Percentiles rank a stretch among this genome's conserved stretches.
Conservation (phyloP, 2,888 invertebrate genomes). For the Mechanitis messenoides region DNA sequence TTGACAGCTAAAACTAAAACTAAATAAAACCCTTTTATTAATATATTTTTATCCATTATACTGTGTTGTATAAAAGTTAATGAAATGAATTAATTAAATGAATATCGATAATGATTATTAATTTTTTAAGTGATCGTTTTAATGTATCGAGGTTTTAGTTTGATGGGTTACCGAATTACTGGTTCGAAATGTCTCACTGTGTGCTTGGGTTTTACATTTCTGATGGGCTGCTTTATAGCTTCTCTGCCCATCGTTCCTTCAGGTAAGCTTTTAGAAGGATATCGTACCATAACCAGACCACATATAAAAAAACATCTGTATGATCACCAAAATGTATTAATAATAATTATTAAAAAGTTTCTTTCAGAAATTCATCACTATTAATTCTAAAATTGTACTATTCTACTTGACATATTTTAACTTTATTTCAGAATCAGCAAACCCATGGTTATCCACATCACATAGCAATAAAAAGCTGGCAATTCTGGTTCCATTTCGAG, state of each 20-base stretch:
- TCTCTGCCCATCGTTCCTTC: slow-evolving; percentile 55
- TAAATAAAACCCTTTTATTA: no score
- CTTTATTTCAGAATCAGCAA: slow-evolving; percentile 16
- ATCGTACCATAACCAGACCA: no score
- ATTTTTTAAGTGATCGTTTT: slow-evolving; percentile 27
- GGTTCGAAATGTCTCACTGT: slow-evolving; percentile 61
- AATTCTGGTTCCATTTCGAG: slow-evolving; percentile 95
- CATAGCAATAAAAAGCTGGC: slow-evolving; percentile 78
- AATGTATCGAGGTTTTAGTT: slow-evolving; percentile 51
- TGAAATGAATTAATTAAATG: not conserved
- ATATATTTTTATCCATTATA: no score
- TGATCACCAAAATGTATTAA: no score
- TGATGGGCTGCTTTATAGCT: slow-evolving; percentile 68
- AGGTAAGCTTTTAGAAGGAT: slow-evolving; percentile 18
- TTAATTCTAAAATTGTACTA: not conserved
- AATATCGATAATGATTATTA: not conserved
- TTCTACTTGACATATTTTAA: not conserved
- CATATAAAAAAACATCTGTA: no score
- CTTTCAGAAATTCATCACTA: no score
- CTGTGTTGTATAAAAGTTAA: not conserved
- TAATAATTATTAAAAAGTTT: no score
- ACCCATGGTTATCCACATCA: slow-evolving; percentile 35
- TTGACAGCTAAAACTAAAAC: no score
- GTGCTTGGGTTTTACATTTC: slow-evolving; percentile 61
- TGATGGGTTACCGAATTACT: slow-evolving; percentile 61